Evolutionary conservation across 2,113 vertebrate species (phyloP), one percentile per base, ranked within the genome.

Genomic region (Cyanistes caeruleus): DNA sequence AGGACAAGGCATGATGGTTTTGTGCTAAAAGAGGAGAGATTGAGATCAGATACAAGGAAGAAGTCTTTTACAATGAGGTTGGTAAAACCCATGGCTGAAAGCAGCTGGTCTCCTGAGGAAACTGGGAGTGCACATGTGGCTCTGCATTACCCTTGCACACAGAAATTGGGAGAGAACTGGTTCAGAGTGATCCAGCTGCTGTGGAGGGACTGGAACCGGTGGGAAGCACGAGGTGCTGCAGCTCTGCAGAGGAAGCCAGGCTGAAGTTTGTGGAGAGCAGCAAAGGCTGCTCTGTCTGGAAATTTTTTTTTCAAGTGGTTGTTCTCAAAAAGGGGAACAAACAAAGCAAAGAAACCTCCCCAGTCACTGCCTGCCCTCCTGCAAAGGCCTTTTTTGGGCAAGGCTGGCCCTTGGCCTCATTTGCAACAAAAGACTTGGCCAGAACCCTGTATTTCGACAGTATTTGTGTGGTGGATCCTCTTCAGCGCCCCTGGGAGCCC

Each of bases 301-400:
- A 4, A 27, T 20, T 18, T 41, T 72, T 72, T 60, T 88, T 90
- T 75, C 39, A 15, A 83, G 90, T 8, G 43, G 25, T 92, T 35
- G 43, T 68, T 96, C 91, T 90, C 76, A 64, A 91, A 97, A 97
- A 95, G 89, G n/a, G 93, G 96, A 97, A 97, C 83, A 88, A 94
- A 84, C 27, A 67, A 52, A 73, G 51, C 46, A 44, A 43, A 93
- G 86, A 18, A 90, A 92, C 56, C 86, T 90, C 76, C 41, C 33
- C 85, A 84, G 83, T 28, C 43, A 9, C 75, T n/a, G 86, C 88
- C 84, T 86, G 41, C 51, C 43, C 52, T 90, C 60, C 72, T 90
- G 93, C 75, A 74, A 68, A 46, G 51, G 35, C 93, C 89, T 88
- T 90, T 84, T 96, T 92, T 89, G 90, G 92, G 85, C 72, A 94